Base-by-base conservation (phyloP, 2,888 invertebrate genomes). In the Lasioglossum morio region DNA sequence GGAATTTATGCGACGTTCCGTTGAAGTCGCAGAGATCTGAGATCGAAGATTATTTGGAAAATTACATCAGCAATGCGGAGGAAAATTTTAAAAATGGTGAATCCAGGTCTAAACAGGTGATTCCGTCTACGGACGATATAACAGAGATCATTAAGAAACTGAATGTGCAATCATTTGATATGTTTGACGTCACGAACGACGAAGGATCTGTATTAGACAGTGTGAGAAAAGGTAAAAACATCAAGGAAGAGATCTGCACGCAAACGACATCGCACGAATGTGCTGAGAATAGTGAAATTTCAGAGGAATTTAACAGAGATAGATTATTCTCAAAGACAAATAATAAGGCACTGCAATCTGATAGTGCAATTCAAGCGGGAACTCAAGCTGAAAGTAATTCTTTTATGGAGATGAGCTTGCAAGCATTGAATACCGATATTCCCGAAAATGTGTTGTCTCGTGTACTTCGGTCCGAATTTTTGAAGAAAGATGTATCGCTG, bases 401-500 rank as follows among this genome's bases (percentile, higher is more conserved):
- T 16, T 92, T 92, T 72, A 72, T 91, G 40, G 79, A 88, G 82
- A 88, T 91, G 57, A 88, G 87, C 77, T 63, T 90, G 4, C 79
- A 86, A 8, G 72, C 77, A 8, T 72, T 87, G 57, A 82, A 77
- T 14, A 19, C 74, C 60, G 81, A 77, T 76, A 76, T 91, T 60
- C 72, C 91, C 1, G 74, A 70, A 48, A 75, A 90, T 57, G 80
- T 84, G 57, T 30, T 87, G n/a, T 81, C 88, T 8, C 87, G 86
- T 72, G 87, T 93, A 66, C 81, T 92, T 14, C 90, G 89, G n/a
- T 93, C 93, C 16, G 87, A 92, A 79, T 93, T 91, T 75, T 78
- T 93, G 30, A 89, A 85, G 23, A 91, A 87, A 63, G 88, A 92
- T 37, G 80, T 83, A 1, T 84, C 91, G 14, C 73, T 92, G 19